A percentile compares a stretch with the other conserved stretches of the same genome.
These are phyloP conservation scores for Carduelis carduelis DNA, from an alignment of 2,797 vertebrate species.

Conservation along the genomic window DNA sequence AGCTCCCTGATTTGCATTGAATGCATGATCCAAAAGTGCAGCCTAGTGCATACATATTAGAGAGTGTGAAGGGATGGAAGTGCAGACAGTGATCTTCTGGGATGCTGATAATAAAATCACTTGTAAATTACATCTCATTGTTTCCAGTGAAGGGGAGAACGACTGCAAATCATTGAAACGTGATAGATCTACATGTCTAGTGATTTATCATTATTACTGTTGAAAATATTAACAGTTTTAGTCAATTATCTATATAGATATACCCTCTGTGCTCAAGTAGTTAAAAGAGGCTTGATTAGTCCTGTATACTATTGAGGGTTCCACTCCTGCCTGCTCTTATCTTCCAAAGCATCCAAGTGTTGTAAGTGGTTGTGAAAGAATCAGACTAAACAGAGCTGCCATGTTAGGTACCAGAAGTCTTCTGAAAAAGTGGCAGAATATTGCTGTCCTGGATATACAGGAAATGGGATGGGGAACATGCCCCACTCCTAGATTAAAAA, in stretches of 20 bases:
- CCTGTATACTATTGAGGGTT: neutral
- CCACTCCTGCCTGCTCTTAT: neutral
- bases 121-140: neutral
- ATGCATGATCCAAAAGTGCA: neutral
- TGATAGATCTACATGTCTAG: neutral
- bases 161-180: neutral
- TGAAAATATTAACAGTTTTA: neutral
- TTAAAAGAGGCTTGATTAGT: neutral
- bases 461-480: neutral
- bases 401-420: neutral
- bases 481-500: neutral
- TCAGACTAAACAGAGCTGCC: neutral
- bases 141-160: neutral
- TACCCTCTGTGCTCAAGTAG: neutral
- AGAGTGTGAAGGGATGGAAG: neutral
- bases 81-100: neutral
- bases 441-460: neutral
- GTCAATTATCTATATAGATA: neutral
- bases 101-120: neutral
- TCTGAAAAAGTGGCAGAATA: neutral
- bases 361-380: neutral
- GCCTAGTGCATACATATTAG: neutral
- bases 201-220: neutral
- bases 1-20: neutral
- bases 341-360: neutral